Evolutionary conservation across 2,888 invertebrate species (phyloP).

Genomic region (Pemphredon lugubris): DNA sequence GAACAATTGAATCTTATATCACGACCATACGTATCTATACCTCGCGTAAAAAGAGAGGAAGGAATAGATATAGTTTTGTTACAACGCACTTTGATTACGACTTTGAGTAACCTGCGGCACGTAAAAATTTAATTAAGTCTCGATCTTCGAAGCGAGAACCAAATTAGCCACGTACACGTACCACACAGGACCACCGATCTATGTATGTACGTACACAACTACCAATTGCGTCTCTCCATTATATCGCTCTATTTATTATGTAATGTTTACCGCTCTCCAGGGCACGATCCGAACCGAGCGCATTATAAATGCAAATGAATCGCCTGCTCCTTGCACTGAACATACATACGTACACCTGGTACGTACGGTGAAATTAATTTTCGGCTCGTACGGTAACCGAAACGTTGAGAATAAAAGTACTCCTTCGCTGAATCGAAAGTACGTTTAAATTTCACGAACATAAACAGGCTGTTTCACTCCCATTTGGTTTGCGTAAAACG

Average conservation of each 20-base stretch:
- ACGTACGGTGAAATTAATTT: slow-evolving; percentile 26
- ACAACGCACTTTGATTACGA: too few relatives aligned
- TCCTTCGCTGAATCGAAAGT: neutral
- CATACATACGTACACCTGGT: slow-evolving; percentile 11
- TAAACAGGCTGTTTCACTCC: too few relatives aligned
- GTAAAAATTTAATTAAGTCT: slow-evolving; percentile 9
- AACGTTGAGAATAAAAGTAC: neutral
- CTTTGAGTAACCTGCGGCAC: too few relatives aligned
- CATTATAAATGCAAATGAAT: slow-evolving; percentile 60
- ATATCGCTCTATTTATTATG: slow-evolving; percentile 50
- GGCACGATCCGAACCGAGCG: slow-evolving; percentile 23
- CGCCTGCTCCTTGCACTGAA: slow-evolving; percentile 15
- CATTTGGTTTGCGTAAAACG: too few relatives aligned
- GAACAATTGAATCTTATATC: too few relatives aligned
- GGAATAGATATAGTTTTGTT: too few relatives aligned
- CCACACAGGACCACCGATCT: slow-evolving; percentile 46
- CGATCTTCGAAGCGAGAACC: slow-evolving; percentile 6
- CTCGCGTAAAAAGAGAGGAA: too few relatives aligned
- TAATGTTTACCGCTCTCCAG: slow-evolving; percentile 57
- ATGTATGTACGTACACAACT: too few relatives aligned
- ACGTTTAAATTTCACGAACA: too few relatives aligned
- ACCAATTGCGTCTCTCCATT: slow-evolving; percentile 49
- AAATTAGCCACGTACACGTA: slow-evolving; percentile 42
- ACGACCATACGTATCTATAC: too few relatives aligned
- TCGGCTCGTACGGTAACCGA: neutral